Evolutionary conservation across 53 echinoderm and acorn worm genomes (phyloP).

Genomic region (Paracentrotus lividus): DNA sequence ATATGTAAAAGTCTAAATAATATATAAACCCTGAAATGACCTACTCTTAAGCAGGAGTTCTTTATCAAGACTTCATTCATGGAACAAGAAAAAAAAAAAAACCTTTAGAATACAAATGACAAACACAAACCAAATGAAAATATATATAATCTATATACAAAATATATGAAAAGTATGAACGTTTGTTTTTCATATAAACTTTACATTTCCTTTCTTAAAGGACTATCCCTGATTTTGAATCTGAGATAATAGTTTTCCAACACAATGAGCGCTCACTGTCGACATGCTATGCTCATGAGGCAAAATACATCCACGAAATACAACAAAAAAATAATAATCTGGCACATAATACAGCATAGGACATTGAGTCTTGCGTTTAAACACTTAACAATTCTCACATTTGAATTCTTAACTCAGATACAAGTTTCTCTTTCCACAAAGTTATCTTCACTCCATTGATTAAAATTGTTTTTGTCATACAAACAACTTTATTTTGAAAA

Average conservation of each 20-base stretch:
- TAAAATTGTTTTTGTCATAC: neutral
- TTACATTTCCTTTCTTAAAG: constrained; percentile 28
- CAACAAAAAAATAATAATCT: constrained; percentile 21
- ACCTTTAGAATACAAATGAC: constrained; percentile 38
- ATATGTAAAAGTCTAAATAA: constrained; percentile 28
- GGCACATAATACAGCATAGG: neutral
- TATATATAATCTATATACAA: constrained; percentile 61
- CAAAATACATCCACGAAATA: constrained; percentile 22
- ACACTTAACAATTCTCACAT: neutral
- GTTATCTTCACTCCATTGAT: neutral
- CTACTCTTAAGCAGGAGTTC: neutral
- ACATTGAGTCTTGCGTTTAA: neutral
- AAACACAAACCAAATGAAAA: constrained; percentile 54
- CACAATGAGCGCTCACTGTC: neutral
- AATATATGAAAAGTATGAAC: constrained; percentile 45
- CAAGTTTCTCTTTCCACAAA: neutral
- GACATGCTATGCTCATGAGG: constrained; percentile 47
- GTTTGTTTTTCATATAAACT: constrained; percentile 38
- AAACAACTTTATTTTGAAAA: neutral
- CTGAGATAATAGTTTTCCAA: constrained; percentile 34
- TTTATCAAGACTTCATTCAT: neutral
- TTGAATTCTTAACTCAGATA: neutral
- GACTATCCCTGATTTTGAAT: constrained; percentile 54
- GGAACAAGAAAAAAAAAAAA: constrained; percentile 1
- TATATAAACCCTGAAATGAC: constrained; percentile 34